A percentile compares a stretch with the other conserved stretches of the same genome.
Evolutionary conservation across 2,888 invertebrate genomes (phyloP).

Genomic region (Drosophila recens): DNA sequence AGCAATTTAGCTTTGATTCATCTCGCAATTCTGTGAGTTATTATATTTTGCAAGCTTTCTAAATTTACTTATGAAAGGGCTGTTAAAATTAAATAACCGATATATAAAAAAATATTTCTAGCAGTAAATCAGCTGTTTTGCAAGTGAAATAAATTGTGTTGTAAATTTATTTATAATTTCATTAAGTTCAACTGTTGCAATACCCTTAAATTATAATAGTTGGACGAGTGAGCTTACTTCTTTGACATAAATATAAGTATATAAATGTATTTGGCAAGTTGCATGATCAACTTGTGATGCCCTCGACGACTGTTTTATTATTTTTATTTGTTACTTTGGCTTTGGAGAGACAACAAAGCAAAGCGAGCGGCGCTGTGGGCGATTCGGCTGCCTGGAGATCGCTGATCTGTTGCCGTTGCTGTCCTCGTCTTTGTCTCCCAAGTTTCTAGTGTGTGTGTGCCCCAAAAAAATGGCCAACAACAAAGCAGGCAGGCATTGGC

Average conservation of each 20-base stretch:
- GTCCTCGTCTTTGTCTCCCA: slow-evolving; percentile 42
- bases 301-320: slow-evolving; percentile 15
- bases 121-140: background rate
- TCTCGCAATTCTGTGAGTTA: background rate
- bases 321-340: background rate
- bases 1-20: background rate
- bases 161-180: slow-evolving; percentile 11
- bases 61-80: background rate
- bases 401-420: slow-evolving; percentile 25
- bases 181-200: slow-evolving; percentile 2
- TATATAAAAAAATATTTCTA: background rate
- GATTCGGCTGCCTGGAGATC: slow-evolving; percentile 71
- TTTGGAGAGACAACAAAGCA: slow-evolving; percentile 49
- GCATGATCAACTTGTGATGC: slow-evolving; percentile 45
- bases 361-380: slow-evolving; percentile 67
- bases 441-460: slow-evolving; percentile 38
- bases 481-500: slow-evolving; percentile 48
- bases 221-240: slow-evolving; percentile 2
- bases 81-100: background rate
- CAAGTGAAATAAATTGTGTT: background rate
- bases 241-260: slow-evolving; percentile 7
- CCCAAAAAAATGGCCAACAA: slow-evolving; percentile 61
- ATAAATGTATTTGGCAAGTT: slow-evolving; percentile 36
- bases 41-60: background rate
- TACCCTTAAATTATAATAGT: slow-evolving; percentile 21